phyloP scores from a whole-genome alignment of 2,888 invertebrate species.

The Eugnorisma glareosa region DNA sequence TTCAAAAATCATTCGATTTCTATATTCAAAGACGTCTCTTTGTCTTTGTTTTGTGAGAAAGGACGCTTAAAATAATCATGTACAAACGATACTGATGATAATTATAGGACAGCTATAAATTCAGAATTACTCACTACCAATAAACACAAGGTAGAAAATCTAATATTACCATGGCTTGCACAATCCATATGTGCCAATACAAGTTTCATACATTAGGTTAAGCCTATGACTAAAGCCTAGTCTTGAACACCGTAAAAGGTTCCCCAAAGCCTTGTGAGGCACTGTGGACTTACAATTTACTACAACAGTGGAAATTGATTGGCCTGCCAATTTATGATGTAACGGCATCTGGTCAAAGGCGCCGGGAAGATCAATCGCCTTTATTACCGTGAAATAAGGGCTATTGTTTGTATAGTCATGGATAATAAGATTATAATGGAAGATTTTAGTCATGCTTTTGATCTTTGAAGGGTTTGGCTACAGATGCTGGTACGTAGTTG shows the following conservation, averaged over 20 bases:
- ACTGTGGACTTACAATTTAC: constrained; percentile 66
- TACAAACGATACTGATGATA: constrained; percentile 20
- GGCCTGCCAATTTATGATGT: constrained; percentile 66
- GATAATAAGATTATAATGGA: constrained; percentile 43
- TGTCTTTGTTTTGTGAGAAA: not conserved
- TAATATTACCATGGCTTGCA: constrained; percentile 42
- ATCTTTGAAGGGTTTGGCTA: constrained; percentile 15
- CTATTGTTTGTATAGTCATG: constrained; percentile 58
- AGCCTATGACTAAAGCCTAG: constrained; percentile 65
- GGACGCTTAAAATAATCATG: not conserved
- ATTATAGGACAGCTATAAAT: constrained; percentile 15
- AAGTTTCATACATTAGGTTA: constrained; percentile 36
- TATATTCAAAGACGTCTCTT: constrained; percentile 12
- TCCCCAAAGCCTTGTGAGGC: constrained; percentile 71
- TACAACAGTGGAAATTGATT: constrained; percentile 74
- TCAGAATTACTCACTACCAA: constrained; percentile 23
- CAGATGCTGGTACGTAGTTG: not conserved
- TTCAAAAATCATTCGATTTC: not conserved
- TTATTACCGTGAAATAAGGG: constrained; percentile 66
- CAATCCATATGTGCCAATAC: constrained; percentile 54
- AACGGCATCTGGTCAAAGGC: constrained; percentile 57
- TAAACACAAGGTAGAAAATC: constrained; percentile 35
- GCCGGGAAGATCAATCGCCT: constrained; percentile 51
- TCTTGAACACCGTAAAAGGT: constrained; percentile 74
- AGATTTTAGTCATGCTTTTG: constrained; percentile 49